Evolutionary conservation across 2,113 vertebrate species (phyloP).

Genomic region (Calidris pugnax): DNA sequence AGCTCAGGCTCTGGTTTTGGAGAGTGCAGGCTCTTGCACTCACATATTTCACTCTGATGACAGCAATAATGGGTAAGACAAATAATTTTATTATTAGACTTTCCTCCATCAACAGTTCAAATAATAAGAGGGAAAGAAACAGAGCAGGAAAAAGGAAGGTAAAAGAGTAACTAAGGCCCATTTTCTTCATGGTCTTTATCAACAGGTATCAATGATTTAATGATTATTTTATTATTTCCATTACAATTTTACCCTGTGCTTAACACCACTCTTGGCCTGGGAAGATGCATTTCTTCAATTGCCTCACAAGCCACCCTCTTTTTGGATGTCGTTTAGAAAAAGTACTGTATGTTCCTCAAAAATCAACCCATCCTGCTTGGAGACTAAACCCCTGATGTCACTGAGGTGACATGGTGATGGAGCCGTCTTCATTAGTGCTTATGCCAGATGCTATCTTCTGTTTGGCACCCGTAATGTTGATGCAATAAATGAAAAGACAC

Average conservation of each 20-base stretch:
- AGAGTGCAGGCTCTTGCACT: background rate
- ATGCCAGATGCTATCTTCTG: background rate
- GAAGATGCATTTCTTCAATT: background rate
- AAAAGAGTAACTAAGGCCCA: background rate
- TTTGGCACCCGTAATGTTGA: background rate
- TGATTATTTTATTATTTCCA: background rate
- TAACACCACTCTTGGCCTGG: background rate
- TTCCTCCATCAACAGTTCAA: background rate
- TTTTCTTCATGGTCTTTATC: background rate
- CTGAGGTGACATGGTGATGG: background rate
- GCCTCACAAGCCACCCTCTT: background rate
- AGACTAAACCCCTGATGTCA: background rate
- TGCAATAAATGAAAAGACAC: background rate
- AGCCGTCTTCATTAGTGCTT: background rate
- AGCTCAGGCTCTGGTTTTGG: background rate
- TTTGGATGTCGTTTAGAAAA: background rate
- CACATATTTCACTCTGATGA: background rate
- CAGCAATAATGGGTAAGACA: background rate
- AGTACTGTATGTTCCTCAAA: background rate
- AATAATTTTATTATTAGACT: slow-evolving; percentile 29
- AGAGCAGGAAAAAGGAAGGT: background rate
- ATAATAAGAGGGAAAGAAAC: background rate
- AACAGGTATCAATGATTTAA: background rate
- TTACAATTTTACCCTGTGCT: background rate
- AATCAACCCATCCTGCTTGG: background rate